These are phyloP conservation scores for Barbus barbus DNA, from an alignment of 2,113 vertebrate genomes.

Conservation along the genomic window DNA sequence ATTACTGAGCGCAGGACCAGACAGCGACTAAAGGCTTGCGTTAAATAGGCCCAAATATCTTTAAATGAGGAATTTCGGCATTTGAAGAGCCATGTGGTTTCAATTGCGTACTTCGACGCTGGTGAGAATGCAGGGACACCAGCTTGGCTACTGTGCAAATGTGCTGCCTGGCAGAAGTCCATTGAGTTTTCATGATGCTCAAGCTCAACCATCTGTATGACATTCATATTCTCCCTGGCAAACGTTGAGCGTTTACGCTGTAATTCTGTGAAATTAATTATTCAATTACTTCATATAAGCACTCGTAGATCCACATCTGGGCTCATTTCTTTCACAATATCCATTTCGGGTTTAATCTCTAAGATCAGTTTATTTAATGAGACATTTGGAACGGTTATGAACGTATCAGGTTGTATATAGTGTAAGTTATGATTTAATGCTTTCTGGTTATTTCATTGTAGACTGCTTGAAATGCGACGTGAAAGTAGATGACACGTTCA, in stretches of 20 bases:
- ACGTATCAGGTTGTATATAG: background rate
- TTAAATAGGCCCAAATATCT: constrained; percentile 35
- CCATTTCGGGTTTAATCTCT: background rate
- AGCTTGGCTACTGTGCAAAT: constrained; percentile 34
- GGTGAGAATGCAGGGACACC: constrained; percentile 19
- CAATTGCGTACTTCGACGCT: constrained; percentile 3
- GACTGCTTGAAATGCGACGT: background rate
- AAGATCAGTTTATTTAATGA: constrained; percentile 11
- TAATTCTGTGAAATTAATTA: constrained; percentile 22
- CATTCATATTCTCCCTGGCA: constrained; percentile 15
- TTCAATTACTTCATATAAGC: constrained; percentile 7
- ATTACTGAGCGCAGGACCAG: constrained; percentile 37
- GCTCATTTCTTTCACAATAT: background rate
- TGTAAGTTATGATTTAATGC: background rate
- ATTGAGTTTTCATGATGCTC: background rate
- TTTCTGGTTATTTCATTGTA: constrained; percentile 8
- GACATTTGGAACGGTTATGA: background rate
- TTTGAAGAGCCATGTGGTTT: constrained; percentile 22
- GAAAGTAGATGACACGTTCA: background rate
- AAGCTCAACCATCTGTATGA: constrained; percentile 13
- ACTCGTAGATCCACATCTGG: constrained; percentile 14
- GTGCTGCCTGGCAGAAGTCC: constrained; percentile 18
- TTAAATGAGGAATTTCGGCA: constrained; percentile 21
- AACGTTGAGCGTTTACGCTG: background rate
- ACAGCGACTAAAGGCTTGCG: constrained; percentile 18